Evolutionary conservation across 2,797 vertebrate genomes (phyloP), one percentile per base, ranked within the genome.

Genomic region (Sebastes vulpes): DNA sequence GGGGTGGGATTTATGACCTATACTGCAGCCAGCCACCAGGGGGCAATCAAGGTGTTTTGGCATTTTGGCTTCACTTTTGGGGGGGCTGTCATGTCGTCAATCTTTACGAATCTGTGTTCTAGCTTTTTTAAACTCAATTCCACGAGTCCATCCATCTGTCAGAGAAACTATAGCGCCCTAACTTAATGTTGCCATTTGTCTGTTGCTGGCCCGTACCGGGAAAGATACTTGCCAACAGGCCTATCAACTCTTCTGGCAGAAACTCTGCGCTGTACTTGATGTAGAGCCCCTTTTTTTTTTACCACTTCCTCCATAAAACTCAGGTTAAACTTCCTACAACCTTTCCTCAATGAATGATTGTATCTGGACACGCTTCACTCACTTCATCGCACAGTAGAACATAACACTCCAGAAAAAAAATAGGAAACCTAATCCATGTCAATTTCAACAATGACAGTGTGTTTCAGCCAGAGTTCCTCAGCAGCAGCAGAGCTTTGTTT

Each of bases 401-500:
- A 59, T 20, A 72, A 67, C 66, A 57, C 58, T 69, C 26, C n/a
- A 42, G 38, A 67, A 65, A 73, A 65, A 73, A 85, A 75, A 58
- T 25, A 1, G 63, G 60, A 79, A 91, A 75, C 65, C 54, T 82
- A 89, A 91, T 85, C 84, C 72, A 85, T 83, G 90, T 89, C 86
- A 90, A 72, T 84, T 81, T 75, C 42, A 83, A 91, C 87, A 85
- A 89, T 83, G 84, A 81, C 72, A 78, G 76, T 56, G 38, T 77
- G 75, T 86, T 92, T 82, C 69, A 89, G 65, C 48, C 75, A 74
- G 25, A 53, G 81, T 59, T 84, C 67, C 80, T 86, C 65, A 56
- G 58, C 79, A 9, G 69, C 31, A 20, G 68, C 29, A n/a, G 65
- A 11, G 77, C 81, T 84, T 95, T 94, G 92, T 95, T 89, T 89